Evolutionary conservation across 2,113 vertebrate species (phyloP).

Genomic region (Chlorodrepanis virens): DNA sequence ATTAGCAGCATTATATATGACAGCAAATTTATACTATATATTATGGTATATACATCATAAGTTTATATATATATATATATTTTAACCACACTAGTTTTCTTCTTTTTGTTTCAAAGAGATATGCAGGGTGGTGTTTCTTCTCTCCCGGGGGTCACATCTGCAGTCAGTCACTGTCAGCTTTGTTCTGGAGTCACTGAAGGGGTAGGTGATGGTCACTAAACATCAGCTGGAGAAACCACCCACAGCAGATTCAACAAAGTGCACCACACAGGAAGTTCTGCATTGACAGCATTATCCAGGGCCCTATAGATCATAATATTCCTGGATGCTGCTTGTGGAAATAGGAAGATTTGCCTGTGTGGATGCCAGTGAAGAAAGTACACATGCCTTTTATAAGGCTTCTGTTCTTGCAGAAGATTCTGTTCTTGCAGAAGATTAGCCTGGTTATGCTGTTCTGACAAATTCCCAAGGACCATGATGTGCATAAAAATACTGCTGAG

Average conservation of each 20-base stretch:
- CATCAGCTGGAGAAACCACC: background rate
- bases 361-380: background rate
- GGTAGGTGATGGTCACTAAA: background rate
- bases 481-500: background rate
- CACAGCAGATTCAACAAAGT: background rate
- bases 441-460: background rate
- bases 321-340: background rate
- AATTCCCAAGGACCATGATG: background rate
- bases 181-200: background rate
- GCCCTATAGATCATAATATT: background rate
- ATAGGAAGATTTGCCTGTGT: background rate
- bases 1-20: slow-evolving; percentile 23
- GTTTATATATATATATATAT: background rate
- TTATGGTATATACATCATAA: background rate
- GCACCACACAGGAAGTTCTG: background rate
- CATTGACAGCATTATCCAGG: background rate
- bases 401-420: background rate
- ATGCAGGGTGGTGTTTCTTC: background rate
- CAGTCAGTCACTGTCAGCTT: background rate
- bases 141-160: background rate
- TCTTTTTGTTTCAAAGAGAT: background rate
- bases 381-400: background rate
- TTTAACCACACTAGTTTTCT: background rate
- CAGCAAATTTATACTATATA: slow-evolving; percentile 22
- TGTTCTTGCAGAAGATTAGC: background rate